phyloP scores from a whole-genome alignment of 2,888 invertebrate species.

The Aphidius colemani region DNA sequence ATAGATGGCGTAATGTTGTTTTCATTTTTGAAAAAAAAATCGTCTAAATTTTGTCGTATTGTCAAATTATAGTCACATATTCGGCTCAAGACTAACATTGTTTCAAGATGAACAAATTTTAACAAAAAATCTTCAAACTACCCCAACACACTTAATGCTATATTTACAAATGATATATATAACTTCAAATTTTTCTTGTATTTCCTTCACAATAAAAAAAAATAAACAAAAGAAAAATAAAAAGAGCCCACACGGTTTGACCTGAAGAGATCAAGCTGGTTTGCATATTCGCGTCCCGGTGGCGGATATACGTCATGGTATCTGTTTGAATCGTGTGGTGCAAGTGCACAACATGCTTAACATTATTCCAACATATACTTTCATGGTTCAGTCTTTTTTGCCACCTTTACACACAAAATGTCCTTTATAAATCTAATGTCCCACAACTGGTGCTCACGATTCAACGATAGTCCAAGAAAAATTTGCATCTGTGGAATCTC shows the following conservation, averaged over 20 bases:
- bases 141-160: too few relatives aligned
- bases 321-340: slow-evolving; percentile 41
- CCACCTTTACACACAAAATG: slow-evolving; percentile 32
- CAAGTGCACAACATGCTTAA: slow-evolving; percentile 42
- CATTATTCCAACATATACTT: slow-evolving; percentile 31
- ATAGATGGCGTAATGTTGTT: too few relatives aligned
- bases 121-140: too few relatives aligned
- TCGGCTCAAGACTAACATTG: too few relatives aligned
- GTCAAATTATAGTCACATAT: too few relatives aligned
- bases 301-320: slow-evolving; percentile 55
- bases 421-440: slow-evolving; percentile 34
- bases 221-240: not conserved
- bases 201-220: not conserved
- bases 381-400: slow-evolving; percentile 28
- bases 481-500: slow-evolving; percentile 59
- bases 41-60: too few relatives aligned
- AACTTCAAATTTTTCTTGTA: not conserved
- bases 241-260: slow-evolving; percentile 38
- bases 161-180: too few relatives aligned
- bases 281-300: slow-evolving; percentile 56
- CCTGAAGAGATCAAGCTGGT: slow-evolving; percentile 45
- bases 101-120: too few relatives aligned
- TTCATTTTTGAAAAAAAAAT: too few relatives aligned
- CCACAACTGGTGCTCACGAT: slow-evolving; percentile 49
- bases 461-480: slow-evolving; percentile 52